phyloP scores from a whole-genome alignment of 2,888 invertebrate species.

The Andrena praecox region DNA sequence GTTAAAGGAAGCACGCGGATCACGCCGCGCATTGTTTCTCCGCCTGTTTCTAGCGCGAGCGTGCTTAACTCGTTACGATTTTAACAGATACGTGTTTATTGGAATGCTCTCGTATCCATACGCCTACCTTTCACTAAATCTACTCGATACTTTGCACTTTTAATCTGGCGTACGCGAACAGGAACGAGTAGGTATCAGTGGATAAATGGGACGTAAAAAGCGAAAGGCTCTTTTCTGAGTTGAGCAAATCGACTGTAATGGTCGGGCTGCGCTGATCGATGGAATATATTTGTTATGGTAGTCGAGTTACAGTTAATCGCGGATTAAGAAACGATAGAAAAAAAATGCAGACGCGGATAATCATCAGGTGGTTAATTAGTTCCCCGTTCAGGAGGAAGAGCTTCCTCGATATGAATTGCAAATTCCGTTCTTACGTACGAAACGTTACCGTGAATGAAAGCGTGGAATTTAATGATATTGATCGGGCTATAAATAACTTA shows the following conservation, averaged over 20 bases:
- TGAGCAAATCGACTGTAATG: background rate
- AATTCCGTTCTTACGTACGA: constrained; percentile 1
- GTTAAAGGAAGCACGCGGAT: constrained; percentile 14
- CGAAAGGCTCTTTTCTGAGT: background rate
- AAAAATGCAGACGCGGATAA: background rate
- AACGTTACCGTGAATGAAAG: constrained; percentile 17
- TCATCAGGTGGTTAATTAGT: constrained; percentile 23
- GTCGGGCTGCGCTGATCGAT: background rate
- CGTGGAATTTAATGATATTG: constrained; percentile 11
- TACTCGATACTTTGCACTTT: background rate
- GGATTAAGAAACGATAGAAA: background rate
- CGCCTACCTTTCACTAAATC: constrained; percentile 40
- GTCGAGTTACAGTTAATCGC: constrained; percentile 16
- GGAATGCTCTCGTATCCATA: constrained; percentile 14
- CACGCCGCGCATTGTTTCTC: constrained; percentile 27
- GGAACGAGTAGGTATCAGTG: background rate
- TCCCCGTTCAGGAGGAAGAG: constrained; percentile 11
- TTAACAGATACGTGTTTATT: constrained; percentile 21
- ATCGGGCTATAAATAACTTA: background rate
- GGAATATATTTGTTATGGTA: background rate
- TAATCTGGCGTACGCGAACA: too few species aligned
- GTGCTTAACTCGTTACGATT: constrained; percentile 17
- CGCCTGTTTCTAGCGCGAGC: constrained; percentile 17
- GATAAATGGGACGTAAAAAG: background rate
- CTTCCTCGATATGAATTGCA: constrained; percentile 4